Percentiles rank a stretch among this genome's conserved stretches.
phyloP scores from a whole-genome alignment of 1,140 invertebrate species.

The Vanessa atalanta region DNA sequence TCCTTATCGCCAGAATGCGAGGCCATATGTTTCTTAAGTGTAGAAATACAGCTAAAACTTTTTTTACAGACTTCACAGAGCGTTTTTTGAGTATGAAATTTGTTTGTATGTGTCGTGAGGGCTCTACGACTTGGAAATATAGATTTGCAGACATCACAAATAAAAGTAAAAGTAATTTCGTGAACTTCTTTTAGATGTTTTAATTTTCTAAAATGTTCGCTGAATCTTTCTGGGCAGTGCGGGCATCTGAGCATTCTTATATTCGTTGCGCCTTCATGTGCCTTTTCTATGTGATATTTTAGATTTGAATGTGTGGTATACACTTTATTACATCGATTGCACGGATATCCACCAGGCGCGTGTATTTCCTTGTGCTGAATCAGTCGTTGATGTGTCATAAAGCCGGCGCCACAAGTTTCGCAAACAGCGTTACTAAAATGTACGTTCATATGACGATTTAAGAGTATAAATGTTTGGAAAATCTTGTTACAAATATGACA shows the following conservation, averaged over 20 bases:
- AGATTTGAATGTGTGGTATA: slow-evolving; percentile 64
- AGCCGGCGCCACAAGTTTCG: slow-evolving; percentile 68
- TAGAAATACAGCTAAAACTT: slow-evolving; percentile 80
- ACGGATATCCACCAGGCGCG: slow-evolving; percentile 52
- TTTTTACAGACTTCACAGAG: slow-evolving; percentile 78
- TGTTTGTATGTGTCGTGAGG: slow-evolving; percentile 69
- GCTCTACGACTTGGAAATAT: slow-evolving; percentile 53
- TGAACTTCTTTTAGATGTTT: slow-evolving; percentile 61
- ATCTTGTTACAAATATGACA: slow-evolving; percentile 60
- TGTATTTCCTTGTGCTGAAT: slow-evolving; percentile 67
- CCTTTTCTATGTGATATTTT: slow-evolving; percentile 60
- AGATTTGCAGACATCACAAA: slow-evolving; percentile 56
- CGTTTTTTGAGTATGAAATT: slow-evolving; percentile 78
- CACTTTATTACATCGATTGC: slow-evolving; percentile 56
- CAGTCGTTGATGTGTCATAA: slow-evolving; percentile 63
- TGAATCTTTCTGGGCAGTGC: slow-evolving; percentile 58
- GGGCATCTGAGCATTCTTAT: slow-evolving; percentile 55
- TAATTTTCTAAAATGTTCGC: slow-evolving; percentile 59
- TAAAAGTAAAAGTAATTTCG: slow-evolving; percentile 57
- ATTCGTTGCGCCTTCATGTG: slow-evolving; percentile 51
- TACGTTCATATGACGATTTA: slow-evolving; percentile 67
- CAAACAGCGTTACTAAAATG: slow-evolving; percentile 67
- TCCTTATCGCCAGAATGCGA: slow-evolving; percentile 84
- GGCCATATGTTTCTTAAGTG: slow-evolving; percentile 86
- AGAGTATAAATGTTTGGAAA: slow-evolving; percentile 60